Conservation (phyloP, 1,140 invertebrate species). For the Drosophila punjabiensis region DNA sequence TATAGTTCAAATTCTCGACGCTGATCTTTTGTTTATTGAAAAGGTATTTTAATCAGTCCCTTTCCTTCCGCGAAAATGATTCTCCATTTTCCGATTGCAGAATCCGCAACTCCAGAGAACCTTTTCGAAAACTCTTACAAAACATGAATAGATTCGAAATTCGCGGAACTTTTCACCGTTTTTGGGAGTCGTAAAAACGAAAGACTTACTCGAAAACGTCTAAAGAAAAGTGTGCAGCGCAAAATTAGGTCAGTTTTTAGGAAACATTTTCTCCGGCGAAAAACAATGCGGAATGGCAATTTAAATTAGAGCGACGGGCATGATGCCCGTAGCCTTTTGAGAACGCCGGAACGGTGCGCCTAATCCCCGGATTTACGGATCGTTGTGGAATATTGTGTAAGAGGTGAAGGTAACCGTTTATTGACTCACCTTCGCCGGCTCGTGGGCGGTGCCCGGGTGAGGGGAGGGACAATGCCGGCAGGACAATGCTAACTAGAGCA, state of each 20-base stretch:
- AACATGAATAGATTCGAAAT: constrained; percentile 20
- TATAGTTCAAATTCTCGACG: not conserved
- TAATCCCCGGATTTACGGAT: constrained; percentile 73
- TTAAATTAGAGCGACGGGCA: constrained; percentile 74
- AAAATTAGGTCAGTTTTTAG: constrained; percentile 78
- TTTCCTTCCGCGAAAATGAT: constrained; percentile 15
- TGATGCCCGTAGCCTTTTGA: constrained; percentile 50
- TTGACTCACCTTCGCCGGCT: constrained; percentile 51
- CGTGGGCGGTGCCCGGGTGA: constrained; percentile 67
- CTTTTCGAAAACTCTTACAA: constrained; percentile 35
- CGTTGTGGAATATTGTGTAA: constrained; percentile 75
- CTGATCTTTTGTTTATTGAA: not conserved
- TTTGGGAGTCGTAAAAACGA: constrained; percentile 57
- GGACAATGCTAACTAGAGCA: constrained; percentile 77
- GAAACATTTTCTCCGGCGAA: constrained; percentile 44
- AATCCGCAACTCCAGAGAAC: constrained; percentile 12
- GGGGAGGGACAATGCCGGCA: constrained; percentile 30
- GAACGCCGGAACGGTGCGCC: constrained; percentile 46
- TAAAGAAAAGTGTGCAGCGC: constrained; percentile 62
- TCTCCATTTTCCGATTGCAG: constrained; percentile 18
- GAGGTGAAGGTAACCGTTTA: constrained; percentile 56
- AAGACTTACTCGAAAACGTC: constrained; percentile 39
- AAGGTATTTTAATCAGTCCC: constrained; percentile 10
- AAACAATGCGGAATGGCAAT: constrained; percentile 57
- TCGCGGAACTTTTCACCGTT: constrained; percentile 61